phyloP scores from a whole-genome alignment of 2,888 invertebrate genomes.

The Venustoraphidia nigricollis region DNA sequence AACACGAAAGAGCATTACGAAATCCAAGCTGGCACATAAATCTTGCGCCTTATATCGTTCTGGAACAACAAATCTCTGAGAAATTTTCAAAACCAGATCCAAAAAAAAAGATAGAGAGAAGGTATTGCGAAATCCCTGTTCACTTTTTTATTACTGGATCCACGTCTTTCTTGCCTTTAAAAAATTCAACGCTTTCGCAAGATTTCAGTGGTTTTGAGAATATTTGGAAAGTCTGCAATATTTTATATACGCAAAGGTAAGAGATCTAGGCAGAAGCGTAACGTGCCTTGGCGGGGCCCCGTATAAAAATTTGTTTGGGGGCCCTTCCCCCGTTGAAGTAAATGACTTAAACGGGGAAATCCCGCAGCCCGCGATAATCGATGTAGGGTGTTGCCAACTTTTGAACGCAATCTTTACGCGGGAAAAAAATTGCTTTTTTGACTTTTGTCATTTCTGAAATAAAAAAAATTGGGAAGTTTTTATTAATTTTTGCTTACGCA shows the following conservation, averaged over 20 bases:
- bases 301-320: too few species aligned
- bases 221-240: slow-evolving; percentile 59
- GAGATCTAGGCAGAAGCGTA: too few species aligned
- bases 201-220: slow-evolving; percentile 20
- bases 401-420: too few species aligned
- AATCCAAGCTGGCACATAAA: slow-evolving; percentile 37
- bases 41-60: slow-evolving; percentile 33
- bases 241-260: slow-evolving; percentile 97
- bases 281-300: too few species aligned
- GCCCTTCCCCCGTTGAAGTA: too few species aligned
- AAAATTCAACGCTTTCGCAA: slow-evolving; percentile 28
- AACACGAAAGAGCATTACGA: slow-evolving; percentile 45
- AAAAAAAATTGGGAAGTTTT: too few species aligned
- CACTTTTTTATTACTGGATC: slow-evolving; percentile 81
- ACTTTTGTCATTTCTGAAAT: too few species aligned
- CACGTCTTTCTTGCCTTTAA: slow-evolving; percentile 63
- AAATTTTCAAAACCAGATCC: slow-evolving; percentile 44
- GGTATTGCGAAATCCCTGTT: slow-evolving; percentile 72
- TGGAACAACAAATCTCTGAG: slow-evolving; percentile 39
- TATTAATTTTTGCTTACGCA: too few species aligned
- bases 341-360: too few species aligned
- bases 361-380: too few species aligned
- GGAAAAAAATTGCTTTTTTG: too few species aligned
- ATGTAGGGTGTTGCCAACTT: too few species aligned
- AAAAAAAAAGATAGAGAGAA: slow-evolving; percentile 47